These are phyloP conservation scores for Norana najaformis DNA, from an alignment of 2,888 invertebrate species.

Conservation along the genomic window DNA sequence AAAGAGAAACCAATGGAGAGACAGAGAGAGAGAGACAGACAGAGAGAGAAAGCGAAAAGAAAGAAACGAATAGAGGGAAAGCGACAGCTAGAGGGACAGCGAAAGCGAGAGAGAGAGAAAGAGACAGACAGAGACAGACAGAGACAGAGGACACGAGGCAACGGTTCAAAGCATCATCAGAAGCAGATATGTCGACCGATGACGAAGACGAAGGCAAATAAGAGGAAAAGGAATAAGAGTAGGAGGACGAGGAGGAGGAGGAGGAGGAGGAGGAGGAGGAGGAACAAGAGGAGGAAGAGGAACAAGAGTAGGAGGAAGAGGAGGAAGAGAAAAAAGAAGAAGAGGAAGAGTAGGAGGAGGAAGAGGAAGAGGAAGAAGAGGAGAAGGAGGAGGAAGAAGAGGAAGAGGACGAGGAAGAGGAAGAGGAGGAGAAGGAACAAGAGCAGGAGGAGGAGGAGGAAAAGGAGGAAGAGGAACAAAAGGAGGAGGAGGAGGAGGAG, in stretches of 20 bases:
- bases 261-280: background rate
- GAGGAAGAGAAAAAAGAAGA: conserved; percentile 37
- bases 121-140: conserved; percentile 28
- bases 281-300: too few species aligned
- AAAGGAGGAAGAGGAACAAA: conserved; percentile 26
- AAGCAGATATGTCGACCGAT: background rate
- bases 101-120: background rate
- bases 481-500: conserved; percentile 17
- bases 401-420: background rate
- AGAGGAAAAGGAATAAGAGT: conserved; percentile 20
- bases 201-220: conserved; percentile 29
- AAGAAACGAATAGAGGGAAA: conserved; percentile 3
- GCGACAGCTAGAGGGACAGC: background rate
- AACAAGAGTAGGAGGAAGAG: too few species aligned
- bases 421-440: conserved; percentile 28
- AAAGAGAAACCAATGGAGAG: too few species aligned
- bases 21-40: background rate
- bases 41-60: conserved; percentile 28
- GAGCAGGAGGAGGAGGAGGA: conserved; percentile 24
- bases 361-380: too few species aligned
- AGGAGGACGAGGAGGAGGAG: conserved; percentile 21
- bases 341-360: conserved; percentile 28
- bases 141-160: background rate
- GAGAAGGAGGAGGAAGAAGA: background rate
- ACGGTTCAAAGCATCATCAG: background rate